Evolutionary conservation across 2,888 invertebrate genomes (phyloP).

Genomic region (Mantis religiosa): DNA sequence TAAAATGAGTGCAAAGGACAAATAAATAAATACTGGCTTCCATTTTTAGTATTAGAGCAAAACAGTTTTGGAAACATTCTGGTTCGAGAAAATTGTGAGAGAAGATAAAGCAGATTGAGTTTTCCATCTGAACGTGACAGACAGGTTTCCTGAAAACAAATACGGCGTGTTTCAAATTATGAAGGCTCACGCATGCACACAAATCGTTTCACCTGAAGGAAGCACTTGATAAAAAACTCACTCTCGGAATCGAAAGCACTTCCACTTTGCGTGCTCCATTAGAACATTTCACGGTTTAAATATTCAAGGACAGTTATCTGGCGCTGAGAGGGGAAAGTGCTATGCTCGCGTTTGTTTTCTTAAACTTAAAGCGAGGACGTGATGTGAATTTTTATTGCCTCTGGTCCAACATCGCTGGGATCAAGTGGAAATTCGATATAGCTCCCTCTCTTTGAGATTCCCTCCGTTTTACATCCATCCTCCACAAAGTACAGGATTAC

Average conservation of each 20-base stretch:
- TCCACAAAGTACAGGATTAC: not conserved
- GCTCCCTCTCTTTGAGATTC: not conserved
- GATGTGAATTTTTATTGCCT: conserved; percentile 4
- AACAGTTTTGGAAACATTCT: too few relatives aligned
- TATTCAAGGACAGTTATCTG: not conserved
- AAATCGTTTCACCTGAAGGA: not conserved
- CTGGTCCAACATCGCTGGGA: not conserved
- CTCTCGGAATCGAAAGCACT: not conserved
- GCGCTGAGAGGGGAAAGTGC: not conserved
- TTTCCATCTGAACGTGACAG: not conserved
- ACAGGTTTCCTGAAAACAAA: not conserved
- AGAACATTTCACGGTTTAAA: not conserved
- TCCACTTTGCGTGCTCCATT: not conserved
- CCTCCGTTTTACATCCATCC: not conserved
- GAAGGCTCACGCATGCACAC: not conserved
- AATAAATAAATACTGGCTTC: too few relatives aligned
- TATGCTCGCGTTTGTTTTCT: not conserved
- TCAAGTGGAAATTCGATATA: not conserved
- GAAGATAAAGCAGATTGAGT: not conserved
- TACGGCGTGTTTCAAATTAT: not conserved
- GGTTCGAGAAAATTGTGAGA: not conserved
- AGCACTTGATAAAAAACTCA: not conserved
- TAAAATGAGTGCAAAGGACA: too few relatives aligned
- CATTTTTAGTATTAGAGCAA: too few relatives aligned
- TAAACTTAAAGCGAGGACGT: conserved; percentile 8